Percentiles rank a stretch among this genome's conserved stretches.
Evolutionary conservation across 2,888 invertebrate species (phyloP).

Genomic region (Halocaridina rubra): DNA sequence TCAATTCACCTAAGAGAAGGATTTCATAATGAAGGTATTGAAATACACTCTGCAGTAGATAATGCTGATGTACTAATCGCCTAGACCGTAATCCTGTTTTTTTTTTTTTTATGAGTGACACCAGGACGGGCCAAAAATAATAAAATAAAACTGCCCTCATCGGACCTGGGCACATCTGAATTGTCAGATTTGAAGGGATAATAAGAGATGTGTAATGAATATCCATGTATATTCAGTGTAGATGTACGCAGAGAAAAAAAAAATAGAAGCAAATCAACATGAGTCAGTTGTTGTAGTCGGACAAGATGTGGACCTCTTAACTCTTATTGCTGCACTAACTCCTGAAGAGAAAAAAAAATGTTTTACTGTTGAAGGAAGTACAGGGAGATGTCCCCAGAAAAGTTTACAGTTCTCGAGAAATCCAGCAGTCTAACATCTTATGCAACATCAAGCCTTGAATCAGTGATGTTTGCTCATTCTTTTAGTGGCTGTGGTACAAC

Average conservation of each 20-base stretch:
- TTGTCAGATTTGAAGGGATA: no score
- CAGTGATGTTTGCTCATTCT: conserved; percentile 54
- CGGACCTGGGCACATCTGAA: no score
- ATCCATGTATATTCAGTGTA: no score
- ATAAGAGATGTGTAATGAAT: no score
- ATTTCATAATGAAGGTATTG: conserved; percentile 67
- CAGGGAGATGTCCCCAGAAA: conserved; percentile 67
- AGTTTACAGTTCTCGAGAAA: conserved; percentile 67
- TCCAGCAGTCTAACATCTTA: conserved; percentile 60
- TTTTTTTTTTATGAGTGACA: no score
- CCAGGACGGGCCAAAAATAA: no score
- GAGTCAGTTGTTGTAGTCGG: conserved; percentile 65
- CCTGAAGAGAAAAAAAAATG: conserved; percentile 67
- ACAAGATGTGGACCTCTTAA: conserved; percentile 65
- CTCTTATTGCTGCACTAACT: conserved; percentile 61
- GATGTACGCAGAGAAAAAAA: conserved; percentile 67
- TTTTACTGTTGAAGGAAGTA: no score
- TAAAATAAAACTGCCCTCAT: no score
- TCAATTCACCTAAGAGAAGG: conserved; percentile 65
- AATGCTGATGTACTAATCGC: no score
- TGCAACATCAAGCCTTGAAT: conserved; percentile 40
- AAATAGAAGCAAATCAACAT: conserved; percentile 26
- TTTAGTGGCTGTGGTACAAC: conserved; percentile 65
- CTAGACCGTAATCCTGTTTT: no score
- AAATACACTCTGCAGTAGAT: conserved; percentile 67